phyloP scores from a whole-genome alignment of 1,140 invertebrate genomes.

The Triops cancriformis region DNA sequence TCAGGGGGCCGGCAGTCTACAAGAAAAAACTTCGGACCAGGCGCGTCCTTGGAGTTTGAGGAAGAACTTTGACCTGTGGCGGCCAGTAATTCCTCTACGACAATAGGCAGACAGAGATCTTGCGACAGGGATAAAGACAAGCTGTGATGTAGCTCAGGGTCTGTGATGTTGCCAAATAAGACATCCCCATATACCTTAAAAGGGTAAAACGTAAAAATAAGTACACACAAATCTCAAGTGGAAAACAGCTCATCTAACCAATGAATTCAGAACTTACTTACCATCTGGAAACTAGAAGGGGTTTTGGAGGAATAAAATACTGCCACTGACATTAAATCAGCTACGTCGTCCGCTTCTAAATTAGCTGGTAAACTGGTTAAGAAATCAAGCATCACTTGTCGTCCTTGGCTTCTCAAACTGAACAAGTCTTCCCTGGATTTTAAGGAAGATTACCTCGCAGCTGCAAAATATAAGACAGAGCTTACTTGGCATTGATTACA shows the following conservation, averaged over 20 bases:
- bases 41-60: not conserved
- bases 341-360: conserved; percentile 86
- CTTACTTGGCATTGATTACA: conserved; percentile 83
- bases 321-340: conserved; percentile 91
- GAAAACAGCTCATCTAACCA: too few species aligned
- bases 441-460: not conserved
- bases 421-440: conserved; percentile 67
- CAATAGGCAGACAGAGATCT: conserved; percentile 87
- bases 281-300: conserved; percentile 79
- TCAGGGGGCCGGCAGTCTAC: conserved; percentile 94
- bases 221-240: too few species aligned
- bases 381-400: conserved; percentile 61
- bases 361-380: conserved; percentile 70
- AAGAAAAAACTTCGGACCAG: conserved; percentile 66
- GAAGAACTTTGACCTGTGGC: conserved; percentile 25
- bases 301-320: conserved; percentile 90
- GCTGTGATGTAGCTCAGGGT: not conserved
- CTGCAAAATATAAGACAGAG: conserved; percentile 22
- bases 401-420: conserved; percentile 62
- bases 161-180: not conserved
- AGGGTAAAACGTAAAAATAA: not conserved
- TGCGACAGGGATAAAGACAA: conserved; percentile 50
- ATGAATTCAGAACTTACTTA: conserved; percentile 30
- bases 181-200: not conserved
- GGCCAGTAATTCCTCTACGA: conserved; percentile 67